Conservation (phyloP, 2,113 vertebrate genomes). For the Eidolon helvum region DNA sequence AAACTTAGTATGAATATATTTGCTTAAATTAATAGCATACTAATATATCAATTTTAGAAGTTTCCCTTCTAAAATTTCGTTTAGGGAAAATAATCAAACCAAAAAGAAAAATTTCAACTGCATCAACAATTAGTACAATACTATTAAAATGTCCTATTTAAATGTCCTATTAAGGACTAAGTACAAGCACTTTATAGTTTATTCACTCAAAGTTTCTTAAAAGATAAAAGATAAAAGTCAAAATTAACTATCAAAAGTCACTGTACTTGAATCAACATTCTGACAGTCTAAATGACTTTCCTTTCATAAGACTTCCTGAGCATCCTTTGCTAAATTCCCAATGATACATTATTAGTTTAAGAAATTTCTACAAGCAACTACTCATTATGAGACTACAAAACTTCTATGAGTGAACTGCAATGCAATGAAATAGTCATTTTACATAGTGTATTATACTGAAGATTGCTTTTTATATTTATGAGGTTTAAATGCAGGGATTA, state of each 20-base stretch:
- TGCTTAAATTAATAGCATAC: conserved; percentile 14
- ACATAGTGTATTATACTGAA: not conserved
- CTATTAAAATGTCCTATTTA: not conserved
- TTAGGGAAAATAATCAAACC: not conserved
- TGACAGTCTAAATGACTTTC: conserved; percentile 18
- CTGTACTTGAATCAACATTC: not conserved
- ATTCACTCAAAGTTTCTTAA: not conserved
- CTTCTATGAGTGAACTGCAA: not conserved
- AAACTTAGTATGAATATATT: conserved; percentile 3
- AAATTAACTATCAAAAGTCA: not conserved
- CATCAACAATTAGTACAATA: not conserved
- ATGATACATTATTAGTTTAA: conserved; percentile 21
- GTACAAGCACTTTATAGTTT: not conserved
- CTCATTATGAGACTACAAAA: not conserved
- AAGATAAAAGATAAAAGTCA: not conserved
- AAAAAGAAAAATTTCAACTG: conserved; percentile 35
- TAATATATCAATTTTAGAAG: not conserved
- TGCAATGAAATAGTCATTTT: conserved; percentile 10
- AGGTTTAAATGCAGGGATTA: conserved; percentile 34
- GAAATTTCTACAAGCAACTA: conserved; percentile 22
- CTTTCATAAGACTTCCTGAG: conserved; percentile 23
- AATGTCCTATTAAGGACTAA: conserved; percentile 27
- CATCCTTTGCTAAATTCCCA: not conserved
- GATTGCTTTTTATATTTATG: not conserved
- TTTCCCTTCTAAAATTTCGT: conserved; percentile 18